These are phyloP conservation scores for Nipponacmea schrenckii DNA, from an alignment of 2,888 invertebrate species.

Conservation along the genomic window DNA sequence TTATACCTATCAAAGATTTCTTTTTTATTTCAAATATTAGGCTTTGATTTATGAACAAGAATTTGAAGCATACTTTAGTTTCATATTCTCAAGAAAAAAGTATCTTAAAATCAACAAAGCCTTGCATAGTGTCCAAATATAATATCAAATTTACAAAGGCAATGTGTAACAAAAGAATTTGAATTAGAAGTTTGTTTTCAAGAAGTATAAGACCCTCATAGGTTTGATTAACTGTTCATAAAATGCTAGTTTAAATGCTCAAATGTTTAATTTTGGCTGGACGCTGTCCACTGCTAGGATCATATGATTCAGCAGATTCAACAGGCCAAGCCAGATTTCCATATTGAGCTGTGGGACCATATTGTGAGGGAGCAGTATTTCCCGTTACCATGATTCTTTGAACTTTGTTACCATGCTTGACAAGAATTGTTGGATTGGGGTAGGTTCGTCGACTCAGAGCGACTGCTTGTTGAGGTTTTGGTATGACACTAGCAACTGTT, in stretches of 20 bases:
- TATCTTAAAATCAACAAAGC: too few relatives aligned
- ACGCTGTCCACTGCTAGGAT: not conserved
- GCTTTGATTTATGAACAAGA: too few relatives aligned
- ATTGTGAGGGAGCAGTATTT: constrained; percentile 37
- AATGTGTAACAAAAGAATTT: too few relatives aligned
- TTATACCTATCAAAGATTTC: too few relatives aligned
- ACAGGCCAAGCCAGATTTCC: not conserved
- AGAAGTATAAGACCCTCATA: too few relatives aligned
- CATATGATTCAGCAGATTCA: not conserved
- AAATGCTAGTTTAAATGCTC: not conserved
- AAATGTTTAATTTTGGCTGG: constrained; percentile 2
- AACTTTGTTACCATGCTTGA: constrained; percentile 60
- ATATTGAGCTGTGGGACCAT: constrained; percentile 2
- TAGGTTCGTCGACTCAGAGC: constrained; percentile 51
- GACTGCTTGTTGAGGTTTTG: constrained; percentile 36
- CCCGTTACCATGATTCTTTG: constrained; percentile 58
- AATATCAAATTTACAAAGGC: too few relatives aligned
- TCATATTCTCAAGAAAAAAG: too few relatives aligned
- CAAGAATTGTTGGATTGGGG: constrained; percentile 53
- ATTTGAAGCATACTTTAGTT: too few relatives aligned
- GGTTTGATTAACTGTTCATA: not conserved
- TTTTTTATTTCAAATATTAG: too few relatives aligned
- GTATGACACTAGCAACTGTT: constrained; percentile 37
- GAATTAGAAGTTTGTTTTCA: too few relatives aligned
- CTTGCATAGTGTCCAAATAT: too few relatives aligned